Base-by-base conservation (phyloP, 1,140 invertebrate species). In the Euura saliciscinereae region DNA sequence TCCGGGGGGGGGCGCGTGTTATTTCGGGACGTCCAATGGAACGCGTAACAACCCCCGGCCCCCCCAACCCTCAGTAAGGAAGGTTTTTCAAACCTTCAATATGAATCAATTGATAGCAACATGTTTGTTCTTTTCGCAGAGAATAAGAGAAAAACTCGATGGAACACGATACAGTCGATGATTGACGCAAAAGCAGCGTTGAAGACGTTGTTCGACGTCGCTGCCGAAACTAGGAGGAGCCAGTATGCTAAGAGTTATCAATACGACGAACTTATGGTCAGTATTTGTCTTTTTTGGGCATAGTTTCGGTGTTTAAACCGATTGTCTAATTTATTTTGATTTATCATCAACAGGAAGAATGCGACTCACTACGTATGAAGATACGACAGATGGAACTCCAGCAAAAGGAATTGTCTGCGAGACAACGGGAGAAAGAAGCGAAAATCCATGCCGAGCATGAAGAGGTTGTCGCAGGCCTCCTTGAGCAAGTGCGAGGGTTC, bases 131-230 rank as follows among this genome's bases (percentile, higher is more conserved):
- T 73, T 80, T 76, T 81, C 81, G 44, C 75, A 91, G 91, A 93
- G 78, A 90, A 89, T 65, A 91, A 90, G 76, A 80, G 87, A 0
- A 90, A 90, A 71, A 87, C 86, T 0, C 86, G 92, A 69, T 91
- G 90, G 83, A 92, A 94, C 67, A 87, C 85, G 51, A 84, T 94
- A 2, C 91, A 92, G 70, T 90, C 91, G 2, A 89, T 94, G 84
- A 79, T 87, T 1, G 93, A 95, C 78, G 91, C 91, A 0, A 93
- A 92, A 80, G 85, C 81, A 44, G 91, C 89, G 4, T 70, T 93
- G 0, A 90, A 91, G 81, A 86, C 86, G 45, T 77, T 92, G 3
- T 91, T 93, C 76, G 89, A 92, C 44, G 76, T 89, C 8, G 80
- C 88, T 0, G 85, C 88, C 2, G 88, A 91, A 66, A 83, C 89